Evolutionary conservation across 1,140 invertebrate genomes (phyloP).

Genomic region (Probaryconus sp.): DNA sequence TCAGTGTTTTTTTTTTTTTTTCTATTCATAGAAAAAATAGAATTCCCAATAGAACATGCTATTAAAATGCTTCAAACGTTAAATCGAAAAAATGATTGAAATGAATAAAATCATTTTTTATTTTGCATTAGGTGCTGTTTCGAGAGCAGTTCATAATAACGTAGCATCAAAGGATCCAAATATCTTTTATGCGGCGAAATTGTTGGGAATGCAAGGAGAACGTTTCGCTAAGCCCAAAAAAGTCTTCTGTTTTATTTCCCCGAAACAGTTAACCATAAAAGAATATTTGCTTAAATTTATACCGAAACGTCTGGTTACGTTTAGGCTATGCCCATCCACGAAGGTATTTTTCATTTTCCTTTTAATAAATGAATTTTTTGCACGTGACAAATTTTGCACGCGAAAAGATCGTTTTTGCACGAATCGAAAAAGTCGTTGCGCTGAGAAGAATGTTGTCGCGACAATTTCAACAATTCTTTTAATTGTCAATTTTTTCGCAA

Average conservation of each 20-base stretch:
- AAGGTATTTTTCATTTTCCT: too few species aligned
- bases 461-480: too few species aligned
- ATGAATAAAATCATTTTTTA: slow-evolving; percentile 4
- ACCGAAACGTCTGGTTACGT: slow-evolving; percentile 93
- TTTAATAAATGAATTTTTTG: too few species aligned
- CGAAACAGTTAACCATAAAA: slow-evolving; percentile 93
- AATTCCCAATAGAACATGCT: too few species aligned
- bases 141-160: slow-evolving; percentile 91
- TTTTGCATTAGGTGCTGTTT: slow-evolving; percentile 83
- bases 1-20: too few species aligned
- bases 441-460: too few species aligned
- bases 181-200: slow-evolving; percentile 90
- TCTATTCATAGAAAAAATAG: too few species aligned
- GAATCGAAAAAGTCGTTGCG: too few species aligned
- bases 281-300: slow-evolving; percentile 95
- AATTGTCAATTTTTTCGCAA: too few species aligned
- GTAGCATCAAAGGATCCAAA: slow-evolving; percentile 90
- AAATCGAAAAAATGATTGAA: slow-evolving; percentile 1
- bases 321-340: slow-evolving; percentile 93
- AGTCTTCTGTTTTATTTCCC: slow-evolving; percentile 91
- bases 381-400: too few species aligned
- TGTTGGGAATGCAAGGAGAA: slow-evolving; percentile 86
- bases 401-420: too few species aligned
- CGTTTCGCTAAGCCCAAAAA: slow-evolving; percentile 87
- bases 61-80: neutral